These are phyloP conservation scores for Cathartes aura DNA, from an alignment of 2,113 vertebrate genomes.

Conservation along the genomic window DNA sequence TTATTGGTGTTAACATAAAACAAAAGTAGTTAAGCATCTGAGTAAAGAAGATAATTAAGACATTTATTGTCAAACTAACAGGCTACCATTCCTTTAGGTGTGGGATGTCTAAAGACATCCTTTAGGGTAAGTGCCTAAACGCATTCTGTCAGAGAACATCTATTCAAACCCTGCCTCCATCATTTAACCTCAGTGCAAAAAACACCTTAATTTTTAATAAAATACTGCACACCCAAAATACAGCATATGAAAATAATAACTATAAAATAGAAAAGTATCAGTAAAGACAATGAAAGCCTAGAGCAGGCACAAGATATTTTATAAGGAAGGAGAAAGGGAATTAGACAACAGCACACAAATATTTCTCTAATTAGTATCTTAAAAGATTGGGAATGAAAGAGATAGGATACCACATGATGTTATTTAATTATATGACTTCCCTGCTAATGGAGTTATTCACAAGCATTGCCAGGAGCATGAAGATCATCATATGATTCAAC, in stretches of 20 bases:
- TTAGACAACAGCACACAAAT: conserved; percentile 13
- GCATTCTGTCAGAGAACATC: not conserved
- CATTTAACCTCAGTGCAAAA: not conserved
- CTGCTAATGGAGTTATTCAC: conserved; percentile 45
- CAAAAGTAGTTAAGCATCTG: not conserved
- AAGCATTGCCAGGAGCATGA: conserved; percentile 54
- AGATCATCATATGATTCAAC: conserved; percentile 52
- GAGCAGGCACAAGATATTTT: conserved; percentile 5
- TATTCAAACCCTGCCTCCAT: not conserved
- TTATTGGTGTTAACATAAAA: not conserved
- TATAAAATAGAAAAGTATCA: not conserved
- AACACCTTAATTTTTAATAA: not conserved
- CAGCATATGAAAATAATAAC: not conserved
- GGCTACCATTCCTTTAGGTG: not conserved
- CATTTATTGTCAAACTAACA: not conserved
- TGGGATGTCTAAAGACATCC: not conserved
- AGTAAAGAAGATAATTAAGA: not conserved
- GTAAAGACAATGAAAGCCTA: conserved; percentile 7
- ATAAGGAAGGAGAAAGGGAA: conserved; percentile 5
- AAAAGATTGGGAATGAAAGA: conserved; percentile 33
- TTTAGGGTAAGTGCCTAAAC: not conserved
- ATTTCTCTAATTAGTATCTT: conserved; percentile 64
- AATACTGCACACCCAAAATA: not conserved
- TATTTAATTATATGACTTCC: conserved; percentile 60
- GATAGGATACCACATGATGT: conserved; percentile 49